A percentile compares a stretch with the other conserved stretches of the same genome.
Evolutionary conservation across 1,140 invertebrate genomes (phyloP).

Genomic region (Aleiodes sp.): DNA sequence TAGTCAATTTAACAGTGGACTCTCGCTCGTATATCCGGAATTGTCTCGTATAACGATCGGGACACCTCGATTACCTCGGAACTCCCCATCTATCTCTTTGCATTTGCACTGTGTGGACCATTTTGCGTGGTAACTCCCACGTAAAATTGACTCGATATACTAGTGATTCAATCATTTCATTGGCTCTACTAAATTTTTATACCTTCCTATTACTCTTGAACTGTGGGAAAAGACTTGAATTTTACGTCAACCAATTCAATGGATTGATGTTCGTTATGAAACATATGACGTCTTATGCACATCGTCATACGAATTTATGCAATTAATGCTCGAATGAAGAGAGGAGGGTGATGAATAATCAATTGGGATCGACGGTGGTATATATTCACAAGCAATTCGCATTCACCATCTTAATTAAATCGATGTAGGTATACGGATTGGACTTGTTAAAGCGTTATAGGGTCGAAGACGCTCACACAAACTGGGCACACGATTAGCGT

Average conservation of each 20-base stretch:
- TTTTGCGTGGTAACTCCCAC: background rate
- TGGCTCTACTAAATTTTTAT: background rate
- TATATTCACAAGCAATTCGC: constrained; percentile 25
- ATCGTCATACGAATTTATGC: too few relatives aligned
- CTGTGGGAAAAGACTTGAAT: too few relatives aligned
- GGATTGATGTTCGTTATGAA: too few relatives aligned
- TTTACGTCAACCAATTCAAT: too few relatives aligned
- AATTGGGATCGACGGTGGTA: background rate
- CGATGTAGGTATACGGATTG: constrained; percentile 37
- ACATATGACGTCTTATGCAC: too few relatives aligned
- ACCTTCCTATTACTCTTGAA: too few relatives aligned
- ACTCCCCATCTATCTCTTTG: background rate
- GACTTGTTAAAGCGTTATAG: constrained; percentile 23
- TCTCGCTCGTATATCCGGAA: background rate
- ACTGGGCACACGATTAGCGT: constrained; percentile 28
- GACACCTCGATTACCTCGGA: background rate
- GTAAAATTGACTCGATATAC: background rate
- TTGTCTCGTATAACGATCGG: background rate
- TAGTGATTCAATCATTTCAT: background rate
- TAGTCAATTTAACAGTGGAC: background rate
- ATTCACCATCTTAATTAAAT: constrained; percentile 53
- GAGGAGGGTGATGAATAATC: too few relatives aligned
- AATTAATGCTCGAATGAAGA: too few relatives aligned
- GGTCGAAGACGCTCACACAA: background rate
- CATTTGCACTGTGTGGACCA: background rate